These are phyloP conservation scores for Tenthredo distinguenda DNA, from an alignment of 2,888 invertebrate genomes.

Conservation along the genomic window DNA sequence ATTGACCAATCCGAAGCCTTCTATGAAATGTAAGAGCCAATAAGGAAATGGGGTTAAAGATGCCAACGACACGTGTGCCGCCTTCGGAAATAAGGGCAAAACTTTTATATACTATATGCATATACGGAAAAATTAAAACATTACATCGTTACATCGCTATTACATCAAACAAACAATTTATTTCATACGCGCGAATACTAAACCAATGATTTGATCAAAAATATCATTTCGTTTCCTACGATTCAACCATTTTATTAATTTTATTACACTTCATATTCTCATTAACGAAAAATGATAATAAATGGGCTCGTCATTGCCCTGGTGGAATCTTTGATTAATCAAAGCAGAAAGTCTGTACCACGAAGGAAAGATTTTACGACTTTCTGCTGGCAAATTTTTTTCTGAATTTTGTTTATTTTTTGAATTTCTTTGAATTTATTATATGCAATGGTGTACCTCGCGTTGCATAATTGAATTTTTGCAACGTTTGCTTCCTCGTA, in stretches of 20 bases:
- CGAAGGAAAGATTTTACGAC: not conserved
- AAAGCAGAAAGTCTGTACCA: not conserved
- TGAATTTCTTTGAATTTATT: not conserved
- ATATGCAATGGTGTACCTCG: not conserved
- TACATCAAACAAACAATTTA: too few relatives aligned
- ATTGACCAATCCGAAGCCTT: slow-evolving; percentile 70
- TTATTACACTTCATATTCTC: not conserved
- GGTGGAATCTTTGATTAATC: not conserved
- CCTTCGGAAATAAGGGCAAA: slow-evolving; percentile 73
- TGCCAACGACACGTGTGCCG: slow-evolving; percentile 68
- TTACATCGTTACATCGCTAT: not conserved
- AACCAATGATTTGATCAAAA: too few relatives aligned
- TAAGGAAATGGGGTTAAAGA: slow-evolving; percentile 64
- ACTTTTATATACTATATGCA: slow-evolving; percentile 63
- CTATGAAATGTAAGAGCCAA: slow-evolving; percentile 67
- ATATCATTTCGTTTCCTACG: not conserved
- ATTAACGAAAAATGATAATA: not conserved
- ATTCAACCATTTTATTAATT: not conserved
- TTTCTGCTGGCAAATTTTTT: not conserved
- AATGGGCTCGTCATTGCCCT: too few relatives aligned
- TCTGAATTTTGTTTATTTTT: not conserved
- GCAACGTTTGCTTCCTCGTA: not conserved
- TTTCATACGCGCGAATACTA: too few relatives aligned
- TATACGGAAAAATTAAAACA: not conserved
- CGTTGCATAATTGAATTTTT: not conserved